Conservation (phyloP, 1,140 invertebrate species). For the Pogonognathellus flavescens region DNA sequence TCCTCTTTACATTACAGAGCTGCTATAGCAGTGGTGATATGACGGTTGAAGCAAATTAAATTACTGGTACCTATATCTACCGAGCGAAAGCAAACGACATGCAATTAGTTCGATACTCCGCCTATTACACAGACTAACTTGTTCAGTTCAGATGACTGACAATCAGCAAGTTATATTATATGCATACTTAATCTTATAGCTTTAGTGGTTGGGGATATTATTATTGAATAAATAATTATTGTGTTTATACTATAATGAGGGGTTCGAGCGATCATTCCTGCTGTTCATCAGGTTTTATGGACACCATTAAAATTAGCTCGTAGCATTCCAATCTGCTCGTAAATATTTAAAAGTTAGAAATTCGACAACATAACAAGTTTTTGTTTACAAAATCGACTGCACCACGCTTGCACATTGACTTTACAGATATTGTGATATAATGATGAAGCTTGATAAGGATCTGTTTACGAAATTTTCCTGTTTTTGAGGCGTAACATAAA, state of each 20-base stretch:
- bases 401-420: not conserved
- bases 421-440: not conserved
- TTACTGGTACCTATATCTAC: constrained; percentile 15
- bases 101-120: constrained; percentile 41
- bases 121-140: constrained; percentile 35
- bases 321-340: constrained; percentile 25
- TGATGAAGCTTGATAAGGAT: too few species aligned
- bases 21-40: not conserved
- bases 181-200: constrained; percentile 37
- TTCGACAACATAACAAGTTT: constrained; percentile 45
- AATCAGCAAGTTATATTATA: constrained; percentile 34
- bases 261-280: constrained; percentile 17
- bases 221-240: constrained; percentile 48
- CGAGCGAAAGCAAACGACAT: constrained; percentile 44
- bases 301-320: constrained; percentile 48
- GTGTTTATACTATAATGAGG: constrained; percentile 41
- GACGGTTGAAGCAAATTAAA: constrained; percentile 40
- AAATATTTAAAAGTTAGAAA: constrained; percentile 44
- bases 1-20: constrained; percentile 24
- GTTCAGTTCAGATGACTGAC: constrained; percentile 40
- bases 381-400: constrained; percentile 33
- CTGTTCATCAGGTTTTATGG: constrained; percentile 49
- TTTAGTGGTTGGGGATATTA: constrained; percentile 36
- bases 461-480: too few species aligned
- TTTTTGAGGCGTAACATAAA: too few species aligned